Percentiles rank a stretch among this genome's conserved stretches.
phyloP scores from a whole-genome alignment of 1,140 invertebrate genomes.

The Himalopsyche phryganea region DNA sequence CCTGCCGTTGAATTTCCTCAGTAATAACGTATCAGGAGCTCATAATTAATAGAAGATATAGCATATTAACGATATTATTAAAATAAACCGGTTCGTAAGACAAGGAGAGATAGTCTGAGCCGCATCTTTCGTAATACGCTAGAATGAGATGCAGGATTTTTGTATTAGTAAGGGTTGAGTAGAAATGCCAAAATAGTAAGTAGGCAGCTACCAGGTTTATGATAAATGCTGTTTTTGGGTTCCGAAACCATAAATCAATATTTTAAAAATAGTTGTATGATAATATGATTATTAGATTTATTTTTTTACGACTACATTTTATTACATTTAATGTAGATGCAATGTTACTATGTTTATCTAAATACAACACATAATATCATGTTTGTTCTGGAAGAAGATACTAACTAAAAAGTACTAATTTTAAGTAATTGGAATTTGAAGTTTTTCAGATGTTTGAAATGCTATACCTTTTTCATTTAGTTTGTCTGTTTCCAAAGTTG shows the following conservation, averaged over 20 bases:
- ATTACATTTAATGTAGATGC: no score
- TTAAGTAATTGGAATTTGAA: no score
- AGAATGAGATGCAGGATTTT: constrained; percentile 11
- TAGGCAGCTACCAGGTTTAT: constrained; percentile 13
- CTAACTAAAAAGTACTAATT: no score
- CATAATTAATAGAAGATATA: constrained; percentile 28
- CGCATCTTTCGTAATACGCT: not conserved
- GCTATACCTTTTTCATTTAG: no score
- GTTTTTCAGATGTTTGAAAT: no score
- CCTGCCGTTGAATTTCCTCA: constrained; percentile 21
- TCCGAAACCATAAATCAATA: not conserved
- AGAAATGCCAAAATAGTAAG: constrained; percentile 28
- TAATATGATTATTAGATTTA: no score
- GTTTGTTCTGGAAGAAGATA: no score
- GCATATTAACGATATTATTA: constrained; percentile 27
- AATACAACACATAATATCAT: no score
- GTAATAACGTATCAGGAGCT: constrained; percentile 24
- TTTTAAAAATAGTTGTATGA: no score
- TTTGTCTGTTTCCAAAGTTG: no score
- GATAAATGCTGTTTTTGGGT: constrained; percentile 29
- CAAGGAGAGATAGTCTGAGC: not conserved
- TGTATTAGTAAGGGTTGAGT: constrained; percentile 33
- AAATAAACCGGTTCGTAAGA: constrained; percentile 11
- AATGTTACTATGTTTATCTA: no score
- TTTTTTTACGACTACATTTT: no score